Evolutionary conservation across 1,140 invertebrate species (phyloP).

Genomic region (Aradophagus sp.): DNA sequence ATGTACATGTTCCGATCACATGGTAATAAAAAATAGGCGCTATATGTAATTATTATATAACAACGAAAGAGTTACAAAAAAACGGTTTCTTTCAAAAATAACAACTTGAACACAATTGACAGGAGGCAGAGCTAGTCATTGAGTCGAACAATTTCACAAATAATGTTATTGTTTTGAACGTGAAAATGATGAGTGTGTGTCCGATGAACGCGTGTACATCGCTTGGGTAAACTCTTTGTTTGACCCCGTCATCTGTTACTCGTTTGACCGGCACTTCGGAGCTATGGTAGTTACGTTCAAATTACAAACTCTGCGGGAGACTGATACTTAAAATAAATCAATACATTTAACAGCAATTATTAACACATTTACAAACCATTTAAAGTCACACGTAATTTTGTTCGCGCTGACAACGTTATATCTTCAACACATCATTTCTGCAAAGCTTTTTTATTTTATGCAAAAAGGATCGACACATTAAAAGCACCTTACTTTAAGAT

Average conservation of each 20-base stretch:
- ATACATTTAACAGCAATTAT: constrained; percentile 25
- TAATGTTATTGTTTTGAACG: constrained; percentile 10
- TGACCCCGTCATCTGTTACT: constrained; percentile 34
- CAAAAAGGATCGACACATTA: no score
- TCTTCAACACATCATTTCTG: no score
- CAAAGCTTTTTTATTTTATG: no score
- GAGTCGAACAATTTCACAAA: constrained; percentile 20
- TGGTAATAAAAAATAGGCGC: no score
- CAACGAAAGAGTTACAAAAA: no score
- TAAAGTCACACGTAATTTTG: background rate
- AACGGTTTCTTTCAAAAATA: no score
- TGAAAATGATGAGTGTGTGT: constrained; percentile 22
- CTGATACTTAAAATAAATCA: constrained; percentile 43
- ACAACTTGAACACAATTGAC: no score
- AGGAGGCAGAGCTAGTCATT: background rate
- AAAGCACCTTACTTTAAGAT: no score
- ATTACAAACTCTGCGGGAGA: constrained; percentile 49
- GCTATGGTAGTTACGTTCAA: constrained; percentile 35
- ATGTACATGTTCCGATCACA: no score
- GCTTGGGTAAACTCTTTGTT: constrained; percentile 45
- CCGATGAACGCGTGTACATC: constrained; percentile 14
- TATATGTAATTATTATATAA: no score
- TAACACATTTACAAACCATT: constrained; percentile 6
- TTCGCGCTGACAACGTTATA: no score
- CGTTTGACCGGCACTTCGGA: constrained; percentile 28